Evolutionary conservation across 2,888 invertebrate species (phyloP), one percentile per base, ranked within the genome.

Genomic region (Tiphia femorata): DNA sequence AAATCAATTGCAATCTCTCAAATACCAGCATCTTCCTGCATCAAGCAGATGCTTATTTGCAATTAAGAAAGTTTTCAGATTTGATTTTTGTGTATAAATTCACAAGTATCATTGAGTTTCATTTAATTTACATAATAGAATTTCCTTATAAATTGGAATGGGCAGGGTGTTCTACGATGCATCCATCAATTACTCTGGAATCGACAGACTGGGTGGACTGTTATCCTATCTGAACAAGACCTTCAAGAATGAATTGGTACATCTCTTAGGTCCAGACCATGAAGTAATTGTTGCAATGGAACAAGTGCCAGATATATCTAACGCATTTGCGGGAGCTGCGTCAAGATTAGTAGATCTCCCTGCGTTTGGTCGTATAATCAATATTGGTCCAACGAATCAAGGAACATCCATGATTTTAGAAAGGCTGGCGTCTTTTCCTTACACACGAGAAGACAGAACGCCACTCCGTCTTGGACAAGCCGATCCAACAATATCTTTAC

Each of bases 121-220:
- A 14, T 58, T 71, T 54, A 50, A 64, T 64, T 78, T 86, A 56
- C 48, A 38, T 61, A 61, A 58, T 64, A 58, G 54, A 33, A 53
- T 58, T 51, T 66, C 58, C 85, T 59, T 62, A 49, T 63, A 52
- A 62, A 70, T 64, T 62, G 46, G 43, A 64, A 67, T 86, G 14
- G 72, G 79, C 56, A 86, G 86, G 64, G 86, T 87, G 7, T 92
- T 91, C 75, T 90, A 89, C 66, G 89, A 90, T 62, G 89, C 89
- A 2, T 88, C 88, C 30, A 84, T 91, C 37, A 88, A 89, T 70
- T 91, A 90, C 74, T 87, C 87, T 73, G 90, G 90, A 53, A 88
- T 90, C 3, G 91, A 91, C 71, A 85, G 92, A 46, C 85, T 92
- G 42, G 92, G 92, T 2, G 92, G 92, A 3, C 87, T 91, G 0